Base-by-base conservation (phyloP, 2,113 vertebrate species). In the Epinephelus cyanopodus region DNA sequence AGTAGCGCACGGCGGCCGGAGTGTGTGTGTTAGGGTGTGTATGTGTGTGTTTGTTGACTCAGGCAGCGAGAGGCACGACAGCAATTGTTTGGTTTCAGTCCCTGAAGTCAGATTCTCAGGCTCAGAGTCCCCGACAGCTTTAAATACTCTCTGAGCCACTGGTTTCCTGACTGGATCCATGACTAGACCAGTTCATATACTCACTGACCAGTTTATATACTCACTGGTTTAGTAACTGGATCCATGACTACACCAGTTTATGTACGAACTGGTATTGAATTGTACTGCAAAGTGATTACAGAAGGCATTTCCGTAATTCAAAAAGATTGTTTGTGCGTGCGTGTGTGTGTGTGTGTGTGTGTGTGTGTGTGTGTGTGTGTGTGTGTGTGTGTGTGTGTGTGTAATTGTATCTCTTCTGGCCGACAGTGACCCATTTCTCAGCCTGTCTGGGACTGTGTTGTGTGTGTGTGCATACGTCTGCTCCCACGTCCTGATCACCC, bases 11-110 rank as follows among this genome's bases (percentile, higher is more conserved):
- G 25, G 37, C 5, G 61, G 63, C 48, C 11, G 64, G 77, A 68
- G 83, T 79, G 83, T 81, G 80, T 85, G 74, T 75, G 65, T 58
- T 42, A 21, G 68, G 11, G 39, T 80, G 21, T 21, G 21, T 7
- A 39, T 73, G 80, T 67, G 73, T 13, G 47, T 81, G 81, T 77
- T 61, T 88, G 79, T 87, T 82, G 78, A 78, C 61, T 81, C 83
- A 81, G 76, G 77, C 75, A 8, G 61, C 3, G 19, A 58, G 48
- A 21, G 17, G 52, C 66, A 77, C 57, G 23, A 25, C 58, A 37
- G 27, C 19, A 2, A 81, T 83, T 87, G 81, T 87, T 87, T 77
- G 48, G 76, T 71, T 72, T 62, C 18, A 47, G 45, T 76, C 78
- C 77, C 62, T 52, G 62, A 75, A 75, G 80, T 76, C 74, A 42